Percentiles rank a stretch among this genome's conserved stretches.
phyloP scores from a whole-genome alignment of 2,797 vertebrate genomes.

The Pseudomugil gertrudae region DNA sequence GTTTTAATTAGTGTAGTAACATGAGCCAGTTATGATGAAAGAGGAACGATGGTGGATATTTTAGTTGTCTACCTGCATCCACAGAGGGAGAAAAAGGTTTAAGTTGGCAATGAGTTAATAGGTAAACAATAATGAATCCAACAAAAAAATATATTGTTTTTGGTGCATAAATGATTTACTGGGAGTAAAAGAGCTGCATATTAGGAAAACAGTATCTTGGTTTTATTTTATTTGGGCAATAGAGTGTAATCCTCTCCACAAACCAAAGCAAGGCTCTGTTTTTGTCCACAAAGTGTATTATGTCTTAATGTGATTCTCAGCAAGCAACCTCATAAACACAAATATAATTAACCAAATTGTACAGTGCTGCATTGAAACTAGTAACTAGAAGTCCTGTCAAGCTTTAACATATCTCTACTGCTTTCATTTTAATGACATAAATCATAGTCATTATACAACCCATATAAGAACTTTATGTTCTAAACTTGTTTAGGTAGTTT shows the following conservation, averaged over 20 bases:
- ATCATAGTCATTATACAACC: constrained; percentile 11
- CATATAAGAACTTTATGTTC: constrained; percentile 40
- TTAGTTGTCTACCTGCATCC: background rate
- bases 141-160: constrained; percentile 8
- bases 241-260: constrained; percentile 40
- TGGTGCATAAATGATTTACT: constrained; percentile 16
- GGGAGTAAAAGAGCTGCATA: constrained; percentile 7
- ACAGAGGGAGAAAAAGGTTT: constrained; percentile 2
- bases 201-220: constrained; percentile 24
- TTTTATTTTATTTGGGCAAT: constrained; percentile 31
- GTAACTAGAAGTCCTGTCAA: background rate
- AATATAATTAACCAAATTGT: constrained; percentile 26
- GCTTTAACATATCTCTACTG: constrained; percentile 21
- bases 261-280: constrained; percentile 17
- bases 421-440: constrained; percentile 23
- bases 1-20: constrained; percentile 59
- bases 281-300: constrained; percentile 33
- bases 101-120: background rate
- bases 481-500: constrained; percentile 30
- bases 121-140: constrained; percentile 4
- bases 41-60: background rate
- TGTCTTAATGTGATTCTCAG: constrained; percentile 40
- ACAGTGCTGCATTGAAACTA: constrained; percentile 16
- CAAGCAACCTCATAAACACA: constrained; percentile 27
- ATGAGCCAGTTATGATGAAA: constrained; percentile 30